A percentile compares a stretch with the other conserved stretches of the same genome.
phyloP scores from a whole-genome alignment of 2,888 invertebrate genomes.

The Campoplex capitator region DNA sequence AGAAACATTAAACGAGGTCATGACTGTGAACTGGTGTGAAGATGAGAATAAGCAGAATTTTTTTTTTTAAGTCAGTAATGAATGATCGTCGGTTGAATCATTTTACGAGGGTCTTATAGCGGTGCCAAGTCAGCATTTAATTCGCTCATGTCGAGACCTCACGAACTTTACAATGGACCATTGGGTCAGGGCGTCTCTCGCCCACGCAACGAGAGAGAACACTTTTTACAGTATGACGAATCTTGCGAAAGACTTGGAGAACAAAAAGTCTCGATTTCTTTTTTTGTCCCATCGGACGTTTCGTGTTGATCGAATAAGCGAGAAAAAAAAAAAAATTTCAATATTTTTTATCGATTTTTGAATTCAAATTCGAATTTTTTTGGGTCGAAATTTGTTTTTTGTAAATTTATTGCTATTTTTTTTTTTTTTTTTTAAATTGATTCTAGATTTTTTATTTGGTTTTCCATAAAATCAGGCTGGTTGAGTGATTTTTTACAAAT shows the following conservation, averaged over 20 bases:
- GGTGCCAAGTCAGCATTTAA: constrained; percentile 48
- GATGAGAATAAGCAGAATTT: constrained; percentile 10
- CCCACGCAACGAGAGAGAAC: constrained; percentile 49
- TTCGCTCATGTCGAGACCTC: constrained; percentile 57
- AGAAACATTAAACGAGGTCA: constrained; percentile 59
- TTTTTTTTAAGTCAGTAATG: constrained; percentile 7
- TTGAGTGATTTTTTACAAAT: neutral
- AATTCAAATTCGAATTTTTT: neutral
- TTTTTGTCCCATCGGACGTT: constrained; percentile 3
- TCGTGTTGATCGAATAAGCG: neutral
- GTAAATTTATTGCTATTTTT: no score
- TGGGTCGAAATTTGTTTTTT: neutral
- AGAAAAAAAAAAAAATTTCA: neutral
- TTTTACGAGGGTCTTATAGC: constrained; percentile 21
- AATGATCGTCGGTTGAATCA: constrained; percentile 56
- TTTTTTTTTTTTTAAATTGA: neutral
- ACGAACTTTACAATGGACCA: constrained; percentile 58
- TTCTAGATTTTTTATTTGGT: neutral
- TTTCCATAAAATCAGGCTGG: neutral
- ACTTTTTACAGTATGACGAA: constrained; percentile 36
- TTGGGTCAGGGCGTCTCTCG: constrained; percentile 55
- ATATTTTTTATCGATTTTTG: neutral
- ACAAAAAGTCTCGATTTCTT: neutral
- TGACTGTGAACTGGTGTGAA: constrained; percentile 43
- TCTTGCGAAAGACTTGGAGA: constrained; percentile 38